These are phyloP conservation scores for Drosophila arawakana DNA, from an alignment of 1,140 invertebrate species.

Conservation along the genomic window DNA sequence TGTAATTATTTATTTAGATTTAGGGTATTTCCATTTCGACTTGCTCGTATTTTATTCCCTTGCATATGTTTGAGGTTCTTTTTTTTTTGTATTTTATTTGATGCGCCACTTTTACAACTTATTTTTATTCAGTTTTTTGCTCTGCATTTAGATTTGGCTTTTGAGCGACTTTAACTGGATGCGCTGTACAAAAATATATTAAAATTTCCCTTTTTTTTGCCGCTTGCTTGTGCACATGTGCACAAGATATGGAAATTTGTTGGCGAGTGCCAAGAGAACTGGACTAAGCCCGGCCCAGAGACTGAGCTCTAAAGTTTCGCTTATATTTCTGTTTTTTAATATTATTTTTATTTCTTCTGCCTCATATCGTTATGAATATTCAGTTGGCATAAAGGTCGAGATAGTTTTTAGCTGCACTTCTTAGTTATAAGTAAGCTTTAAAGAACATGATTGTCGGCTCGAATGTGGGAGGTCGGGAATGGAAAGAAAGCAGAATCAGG, in stretches of 20 bases:
- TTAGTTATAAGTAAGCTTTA: constrained; percentile 8
- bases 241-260: constrained; percentile 67
- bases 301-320: constrained; percentile 1
- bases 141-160: constrained; percentile 38
- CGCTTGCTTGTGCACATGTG: constrained; percentile 37
- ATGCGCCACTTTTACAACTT: constrained; percentile 41
- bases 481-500: constrained; percentile 36
- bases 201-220: not conserved
- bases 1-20: not conserved
- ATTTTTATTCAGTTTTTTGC: constrained; percentile 27
- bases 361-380: constrained; percentile 63
- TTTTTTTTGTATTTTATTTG: constrained; percentile 17
- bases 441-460: not conserved
- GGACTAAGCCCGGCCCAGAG: constrained; percentile 29
- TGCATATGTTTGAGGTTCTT: not conserved
- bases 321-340: not conserved
- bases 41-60: not conserved
- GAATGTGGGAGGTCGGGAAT: not conserved
- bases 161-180: constrained; percentile 41
- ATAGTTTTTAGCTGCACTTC: not conserved
- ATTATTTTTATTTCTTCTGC: constrained; percentile 32
- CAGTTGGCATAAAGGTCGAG: constrained; percentile 44
- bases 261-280: constrained; percentile 35
- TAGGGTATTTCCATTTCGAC: constrained; percentile 13
- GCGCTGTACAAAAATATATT: constrained; percentile 17